These are phyloP conservation scores for Caenorhabditis becei DNA, from an alignment of 2,888 invertebrate genomes.

Conservation along the genomic window DNA sequence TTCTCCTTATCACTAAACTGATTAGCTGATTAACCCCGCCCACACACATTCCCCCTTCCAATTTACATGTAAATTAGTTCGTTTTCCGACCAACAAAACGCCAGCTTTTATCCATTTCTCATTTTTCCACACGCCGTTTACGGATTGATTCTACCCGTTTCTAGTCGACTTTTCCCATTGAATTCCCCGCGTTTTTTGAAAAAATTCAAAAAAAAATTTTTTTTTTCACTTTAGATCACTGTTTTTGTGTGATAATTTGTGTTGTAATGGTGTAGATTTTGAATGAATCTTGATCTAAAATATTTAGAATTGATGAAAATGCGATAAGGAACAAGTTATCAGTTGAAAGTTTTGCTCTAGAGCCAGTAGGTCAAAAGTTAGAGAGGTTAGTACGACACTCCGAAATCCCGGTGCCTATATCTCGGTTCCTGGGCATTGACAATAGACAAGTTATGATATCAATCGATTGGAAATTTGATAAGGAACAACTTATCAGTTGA, in stretches of 20 bases:
- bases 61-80: neutral
- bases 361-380: neutral
- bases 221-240: slow-evolving; percentile 4
- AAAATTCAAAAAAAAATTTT: neutral
- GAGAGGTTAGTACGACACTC: too few species aligned
- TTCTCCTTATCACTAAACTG: neutral
- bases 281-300: neutral
- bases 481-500: too few species aligned
- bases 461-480: too few species aligned
- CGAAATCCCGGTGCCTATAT: too few species aligned
- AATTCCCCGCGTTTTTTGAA: neutral
- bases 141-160: neutral
- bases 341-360: neutral
- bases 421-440: too few species aligned
- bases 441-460: too few species aligned
- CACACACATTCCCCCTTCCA: neutral
- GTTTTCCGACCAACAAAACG: too few species aligned
- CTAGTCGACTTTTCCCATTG: neutral
- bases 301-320: too few species aligned
- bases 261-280: neutral
- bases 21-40: neutral
- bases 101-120: neutral
- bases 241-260: slow-evolving; percentile 1
- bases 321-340: too few species aligned
- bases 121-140: neutral